Evolutionary conservation across 2,113 vertebrate species (phyloP), one percentile per base, ranked within the genome.

Genomic region (Morone saxatilis): DNA sequence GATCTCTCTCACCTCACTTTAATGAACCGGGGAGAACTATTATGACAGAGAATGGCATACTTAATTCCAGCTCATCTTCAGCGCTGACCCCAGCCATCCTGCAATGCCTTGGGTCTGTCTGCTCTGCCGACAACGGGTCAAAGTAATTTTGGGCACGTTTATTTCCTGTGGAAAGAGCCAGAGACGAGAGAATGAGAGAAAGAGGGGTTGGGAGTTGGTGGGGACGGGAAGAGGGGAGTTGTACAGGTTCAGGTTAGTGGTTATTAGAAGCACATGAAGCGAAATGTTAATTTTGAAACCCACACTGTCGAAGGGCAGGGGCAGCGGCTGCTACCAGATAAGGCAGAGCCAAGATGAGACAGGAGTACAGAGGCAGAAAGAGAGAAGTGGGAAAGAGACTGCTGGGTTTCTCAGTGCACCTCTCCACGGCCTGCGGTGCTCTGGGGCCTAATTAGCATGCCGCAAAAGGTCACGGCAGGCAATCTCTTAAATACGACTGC

Each of bases 241-340:
- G 86, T 80, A 83, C 83, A 85, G 91, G 93, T 94, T 92, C 88
- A 96, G 97, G 97, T 98, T 97, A 98, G 96, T 94, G 96, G 97
- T 98, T 99, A 98, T 98, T 98, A 97, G 97, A 98, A 98, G 97
- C 97, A 98, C 96, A 96, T 98, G 97, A 98, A 97, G 96, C 94
- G 94, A 98, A 98, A 98, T 98, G 97, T 98, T 98, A 98, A 99
- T 98, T 99, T 96, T 97, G 96, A 97, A 99, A 98, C 95, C 93
- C 92, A 97, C 95, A 97, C 97, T 95, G 93, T 94, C 86, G 95
- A 91, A 88, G 88, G 91, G 89, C 91, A 92, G 94, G 94, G 95
- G 95, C 93, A 94, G 93, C 87, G 90, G 94, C 94, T 94, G 94
- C 95, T 96, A 95, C 94, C 95, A 96, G 96, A 97, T 96, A 97